phyloP scores from a whole-genome alignment of 2,888 invertebrate species.

The Halictus quadricinctus region DNA sequence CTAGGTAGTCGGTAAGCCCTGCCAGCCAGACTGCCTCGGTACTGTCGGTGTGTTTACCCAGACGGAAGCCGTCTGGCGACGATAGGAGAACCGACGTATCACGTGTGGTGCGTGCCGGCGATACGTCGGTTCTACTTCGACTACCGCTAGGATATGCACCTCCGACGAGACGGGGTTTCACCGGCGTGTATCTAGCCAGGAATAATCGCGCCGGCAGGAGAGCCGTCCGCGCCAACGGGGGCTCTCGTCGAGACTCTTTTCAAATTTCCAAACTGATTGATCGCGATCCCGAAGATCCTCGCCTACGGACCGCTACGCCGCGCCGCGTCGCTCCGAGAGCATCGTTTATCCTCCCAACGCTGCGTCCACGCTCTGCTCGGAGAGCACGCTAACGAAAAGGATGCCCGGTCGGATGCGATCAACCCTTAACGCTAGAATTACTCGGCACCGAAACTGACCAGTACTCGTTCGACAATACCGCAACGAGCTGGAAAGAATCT shows the following conservation, averaged over 20 bases:
- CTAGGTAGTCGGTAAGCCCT: conserved; percentile 69
- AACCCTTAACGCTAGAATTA: conserved; percentile 5
- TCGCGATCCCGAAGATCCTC: conserved; percentile 28
- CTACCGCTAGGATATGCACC: conserved; percentile 53
- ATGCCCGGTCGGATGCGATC: background rate
- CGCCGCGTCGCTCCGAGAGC: background rate
- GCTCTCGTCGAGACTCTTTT: conserved; percentile 3
- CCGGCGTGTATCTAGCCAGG: conserved; percentile 43
- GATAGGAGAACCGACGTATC: conserved; percentile 72
- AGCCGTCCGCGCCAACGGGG: background rate
- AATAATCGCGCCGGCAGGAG: conserved; percentile 48
- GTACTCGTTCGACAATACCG: background rate
- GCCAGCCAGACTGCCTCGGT: conserved; percentile 56
- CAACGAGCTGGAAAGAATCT: background rate
- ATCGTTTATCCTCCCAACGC: background rate
- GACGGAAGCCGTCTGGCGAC: conserved; percentile 79
- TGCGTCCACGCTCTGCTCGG: background rate
- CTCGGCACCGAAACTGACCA: background rate
- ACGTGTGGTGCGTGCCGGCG: conserved; percentile 45
- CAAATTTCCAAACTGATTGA: conserved; percentile 43
- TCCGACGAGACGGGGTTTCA: conserved; percentile 53
- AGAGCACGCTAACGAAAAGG: background rate
- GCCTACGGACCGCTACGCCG: background rate
- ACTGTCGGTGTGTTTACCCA: conserved; percentile 78
- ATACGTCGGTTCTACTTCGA: conserved; percentile 59